Evolutionary conservation across 2,113 vertebrate species (phyloP).

Genomic region (Sialia sialis): DNA sequence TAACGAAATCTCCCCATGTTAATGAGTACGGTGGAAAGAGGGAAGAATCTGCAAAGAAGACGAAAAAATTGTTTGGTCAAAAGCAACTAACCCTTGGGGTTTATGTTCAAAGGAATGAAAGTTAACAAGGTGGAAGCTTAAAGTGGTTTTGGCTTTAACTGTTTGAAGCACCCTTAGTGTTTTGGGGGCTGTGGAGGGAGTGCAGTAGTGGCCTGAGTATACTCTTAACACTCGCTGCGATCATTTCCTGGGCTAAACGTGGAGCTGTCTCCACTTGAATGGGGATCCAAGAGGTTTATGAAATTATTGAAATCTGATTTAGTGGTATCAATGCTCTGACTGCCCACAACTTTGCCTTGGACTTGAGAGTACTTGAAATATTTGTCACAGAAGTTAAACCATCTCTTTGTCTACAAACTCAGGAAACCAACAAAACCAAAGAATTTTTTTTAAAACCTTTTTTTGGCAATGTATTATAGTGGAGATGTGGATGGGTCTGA

Average conservation of each 20-base stretch:
- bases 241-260: not conserved
- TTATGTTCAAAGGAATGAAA: constrained; percentile 42
- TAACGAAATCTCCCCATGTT: constrained; percentile 27
- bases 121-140: constrained; percentile 39
- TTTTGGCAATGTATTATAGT: not conserved
- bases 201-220: not conserved
- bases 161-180: not conserved
- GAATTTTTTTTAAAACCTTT: not conserved
- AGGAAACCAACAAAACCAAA: not conserved
- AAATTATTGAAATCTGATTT: constrained; percentile 2
- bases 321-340: not conserved
- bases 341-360: not conserved
- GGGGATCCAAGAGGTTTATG: not conserved
- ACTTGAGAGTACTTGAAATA: not conserved
- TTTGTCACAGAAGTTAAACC: not conserved
- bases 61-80: constrained; percentile 34
- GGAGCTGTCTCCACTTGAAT: not conserved
- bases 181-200: not conserved
- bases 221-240: not conserved
- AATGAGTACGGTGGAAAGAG: constrained; percentile 29
- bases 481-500: rapidly evolving
- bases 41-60: not conserved
- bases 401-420: not conserved
- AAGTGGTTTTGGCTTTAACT: constrained; percentile 11
- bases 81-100: constrained; percentile 22